phyloP scores from a whole-genome alignment of 1,140 invertebrate genomes.

The Drosophila sp. region DNA sequence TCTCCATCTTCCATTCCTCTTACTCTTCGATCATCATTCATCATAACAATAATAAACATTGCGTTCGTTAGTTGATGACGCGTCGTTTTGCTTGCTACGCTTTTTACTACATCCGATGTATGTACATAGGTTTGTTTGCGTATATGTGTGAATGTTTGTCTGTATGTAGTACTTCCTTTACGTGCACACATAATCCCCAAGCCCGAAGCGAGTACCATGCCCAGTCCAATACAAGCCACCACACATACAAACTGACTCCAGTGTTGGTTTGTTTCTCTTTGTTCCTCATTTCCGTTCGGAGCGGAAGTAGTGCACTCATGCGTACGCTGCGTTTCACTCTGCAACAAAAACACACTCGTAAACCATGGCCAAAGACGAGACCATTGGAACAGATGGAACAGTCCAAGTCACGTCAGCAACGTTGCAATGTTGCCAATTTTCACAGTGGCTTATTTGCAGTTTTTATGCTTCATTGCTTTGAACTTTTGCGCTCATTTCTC shows the following conservation, averaged over 20 bases:
- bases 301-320: slow-evolving; percentile 81
- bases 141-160: slow-evolving; percentile 14
- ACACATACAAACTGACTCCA: slow-evolving; percentile 29
- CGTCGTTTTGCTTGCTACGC: slow-evolving; percentile 41
- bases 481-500: slow-evolving; percentile 75
- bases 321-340: slow-evolving; percentile 60
- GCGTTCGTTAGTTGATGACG: slow-evolving; percentile 56
- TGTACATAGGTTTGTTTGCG: slow-evolving; percentile 2
- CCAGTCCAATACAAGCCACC: slow-evolving; percentile 14
- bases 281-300: slow-evolving; percentile 71
- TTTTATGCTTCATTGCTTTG: slow-evolving; percentile 80
- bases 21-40: slow-evolving; percentile 44
- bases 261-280: slow-evolving; percentile 50
- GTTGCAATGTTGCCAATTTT: slow-evolving; percentile 63
- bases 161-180: slow-evolving; percentile 68
- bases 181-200: slow-evolving; percentile 49
- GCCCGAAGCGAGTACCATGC: slow-evolving; percentile 29
- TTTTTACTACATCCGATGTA: slow-evolving; percentile 42
- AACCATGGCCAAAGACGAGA: slow-evolving; percentile 39
- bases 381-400: slow-evolving; percentile 6
- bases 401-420: slow-evolving; percentile 16
- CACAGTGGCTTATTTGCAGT: slow-evolving; percentile 50
- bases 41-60: slow-evolving; percentile 34
- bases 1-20: slow-evolving; percentile 3
- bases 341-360: slow-evolving; percentile 50